Percentiles rank a stretch among this genome's conserved stretches.
Evolutionary conservation across 2,113 vertebrate species (phyloP).

Genomic region (Phalacrocorax aristotelis): DNA sequence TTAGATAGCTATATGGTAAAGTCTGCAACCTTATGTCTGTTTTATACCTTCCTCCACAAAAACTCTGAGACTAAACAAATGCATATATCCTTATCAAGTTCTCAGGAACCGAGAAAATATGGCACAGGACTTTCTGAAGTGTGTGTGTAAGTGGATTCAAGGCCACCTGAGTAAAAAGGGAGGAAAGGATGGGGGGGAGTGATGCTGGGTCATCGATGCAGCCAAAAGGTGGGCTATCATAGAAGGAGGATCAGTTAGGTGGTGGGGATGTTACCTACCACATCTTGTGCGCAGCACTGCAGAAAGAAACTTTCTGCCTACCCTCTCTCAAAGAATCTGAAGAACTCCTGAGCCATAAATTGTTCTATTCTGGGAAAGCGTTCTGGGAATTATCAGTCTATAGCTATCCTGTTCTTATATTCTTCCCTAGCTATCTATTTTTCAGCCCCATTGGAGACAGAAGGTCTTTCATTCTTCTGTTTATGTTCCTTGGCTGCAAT

Average conservation of each 20-base stretch:
- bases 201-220: neutral
- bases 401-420: neutral
- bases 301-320: neutral
- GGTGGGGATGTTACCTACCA: neutral
- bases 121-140: neutral
- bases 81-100: neutral
- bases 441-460: neutral
- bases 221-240: fast-evolving
- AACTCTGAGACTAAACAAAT: neutral
- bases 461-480: constrained; percentile 26
- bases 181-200: neutral
- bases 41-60: neutral
- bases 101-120: neutral
- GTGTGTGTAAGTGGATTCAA: neutral
- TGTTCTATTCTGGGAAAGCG: neutral
- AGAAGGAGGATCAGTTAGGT: neutral
- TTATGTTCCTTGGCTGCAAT: constrained; percentile 17
- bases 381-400: neutral
- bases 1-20: neutral
- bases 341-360: neutral
- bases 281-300: neutral
- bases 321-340: neutral
- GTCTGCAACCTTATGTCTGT: neutral
- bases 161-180: neutral
- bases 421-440: neutral